These are phyloP conservation scores for Trichacis sp. DNA, from an alignment of 2,888 invertebrate genomes.

Conservation along the genomic window DNA sequence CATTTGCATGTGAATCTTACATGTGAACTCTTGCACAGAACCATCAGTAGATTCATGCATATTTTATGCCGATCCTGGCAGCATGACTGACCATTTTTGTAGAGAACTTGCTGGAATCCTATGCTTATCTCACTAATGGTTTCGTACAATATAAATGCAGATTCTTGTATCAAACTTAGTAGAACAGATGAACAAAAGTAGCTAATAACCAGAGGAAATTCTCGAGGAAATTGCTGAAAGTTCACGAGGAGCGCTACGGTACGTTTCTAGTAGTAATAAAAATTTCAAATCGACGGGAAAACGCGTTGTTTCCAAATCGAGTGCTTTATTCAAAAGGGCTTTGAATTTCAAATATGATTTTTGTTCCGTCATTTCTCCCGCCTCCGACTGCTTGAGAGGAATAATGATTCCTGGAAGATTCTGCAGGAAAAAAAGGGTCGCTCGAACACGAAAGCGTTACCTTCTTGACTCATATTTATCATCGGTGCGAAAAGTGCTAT, in stretches of 20 bases:
- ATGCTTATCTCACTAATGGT: conserved; percentile 11
- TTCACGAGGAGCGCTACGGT: too few species aligned
- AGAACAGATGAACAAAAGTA: neutral
- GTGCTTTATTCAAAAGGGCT: conserved; percentile 6
- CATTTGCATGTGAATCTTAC: conserved; percentile 15
- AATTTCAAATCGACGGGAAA: too few species aligned
- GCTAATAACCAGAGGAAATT: neutral
- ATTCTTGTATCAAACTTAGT: neutral
- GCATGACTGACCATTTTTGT: conserved; percentile 6
- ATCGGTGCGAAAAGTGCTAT: conserved; percentile 19
- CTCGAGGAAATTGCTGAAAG: neutral
- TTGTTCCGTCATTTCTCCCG: conserved; percentile 22
- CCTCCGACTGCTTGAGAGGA: neutral
- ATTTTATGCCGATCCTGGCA: conserved; percentile 9
- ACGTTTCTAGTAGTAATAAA: too few species aligned
- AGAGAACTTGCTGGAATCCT: neutral
- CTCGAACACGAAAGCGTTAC: conserved; percentile 7
- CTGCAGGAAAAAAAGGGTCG: conserved; percentile 6
- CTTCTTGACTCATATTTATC: conserved; percentile 28
- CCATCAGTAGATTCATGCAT: conserved; percentile 8
- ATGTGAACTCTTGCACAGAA: neutral
- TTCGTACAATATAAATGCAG: conserved; percentile 3
- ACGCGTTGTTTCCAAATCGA: neutral
- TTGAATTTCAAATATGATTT: conserved; percentile 31
- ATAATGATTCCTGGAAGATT: neutral